A percentile compares a stretch with the other conserved stretches of the same genome.
Evolutionary conservation across 1,140 invertebrate genomes (phyloP).

Genomic region (Lycorma delicatula): DNA sequence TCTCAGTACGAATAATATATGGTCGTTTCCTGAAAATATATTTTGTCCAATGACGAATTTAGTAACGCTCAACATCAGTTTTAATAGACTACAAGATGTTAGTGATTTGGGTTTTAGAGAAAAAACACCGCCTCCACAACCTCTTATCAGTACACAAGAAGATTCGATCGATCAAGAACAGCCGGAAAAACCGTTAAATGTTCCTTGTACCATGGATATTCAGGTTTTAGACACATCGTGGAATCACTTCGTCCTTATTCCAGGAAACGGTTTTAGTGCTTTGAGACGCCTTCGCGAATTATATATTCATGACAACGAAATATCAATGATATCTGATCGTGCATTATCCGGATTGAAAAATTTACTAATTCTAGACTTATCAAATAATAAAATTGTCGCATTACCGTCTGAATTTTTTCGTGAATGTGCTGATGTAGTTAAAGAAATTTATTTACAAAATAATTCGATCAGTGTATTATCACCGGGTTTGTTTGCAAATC

Average conservation of each 20-base stretch:
- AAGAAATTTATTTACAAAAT: slow-evolving; percentile 79
- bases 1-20: slow-evolving; percentile 79
- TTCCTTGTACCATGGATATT: slow-evolving; percentile 65
- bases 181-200: slow-evolving; percentile 31
- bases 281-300: slow-evolving; percentile 64
- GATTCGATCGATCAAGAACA: slow-evolving; percentile 26
- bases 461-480: slow-evolving; percentile 76
- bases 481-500: slow-evolving; percentile 68
- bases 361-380: slow-evolving; percentile 72
- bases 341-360: slow-evolving; percentile 68
- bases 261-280: slow-evolving; percentile 67
- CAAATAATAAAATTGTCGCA: slow-evolving; percentile 78
- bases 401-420: slow-evolving; percentile 75
- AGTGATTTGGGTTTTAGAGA: slow-evolving; percentile 67
- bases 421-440: slow-evolving; percentile 65
- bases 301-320: slow-evolving; percentile 73
- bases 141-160: slow-evolving; percentile 29
- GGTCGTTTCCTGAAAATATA: slow-evolving; percentile 72
- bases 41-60: slow-evolving; percentile 75
- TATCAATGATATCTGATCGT: slow-evolving; percentile 72
- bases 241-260: slow-evolving; percentile 74
- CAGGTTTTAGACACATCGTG: slow-evolving; percentile 72
- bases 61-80: slow-evolving; percentile 67
- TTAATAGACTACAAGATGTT: slow-evolving; percentile 75
- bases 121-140: slow-evolving; percentile 37